Percentiles rank a stretch among this genome's conserved stretches.
phyloP scores from a whole-genome alignment of 2,113 vertebrate genomes.

The Lamprologus lemairii region DNA sequence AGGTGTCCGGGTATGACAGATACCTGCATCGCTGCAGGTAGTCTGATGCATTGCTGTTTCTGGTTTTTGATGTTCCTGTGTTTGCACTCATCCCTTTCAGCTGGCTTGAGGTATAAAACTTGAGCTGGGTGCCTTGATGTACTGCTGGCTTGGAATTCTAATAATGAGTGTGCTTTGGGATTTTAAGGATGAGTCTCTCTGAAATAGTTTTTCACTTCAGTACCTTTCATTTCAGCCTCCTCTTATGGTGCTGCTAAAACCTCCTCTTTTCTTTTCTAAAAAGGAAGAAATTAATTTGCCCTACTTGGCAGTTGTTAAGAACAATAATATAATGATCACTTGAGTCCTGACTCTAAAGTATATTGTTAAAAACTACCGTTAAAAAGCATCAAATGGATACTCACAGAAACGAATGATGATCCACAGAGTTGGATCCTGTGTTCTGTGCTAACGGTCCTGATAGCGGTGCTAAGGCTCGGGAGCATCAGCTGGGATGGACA shows the following conservation, averaged over 20 bases:
- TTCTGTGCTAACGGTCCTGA: background rate
- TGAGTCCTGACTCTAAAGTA: background rate
- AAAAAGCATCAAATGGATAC: background rate
- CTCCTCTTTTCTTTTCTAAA: background rate
- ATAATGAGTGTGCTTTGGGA: background rate
- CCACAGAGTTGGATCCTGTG: background rate
- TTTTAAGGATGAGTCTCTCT: background rate
- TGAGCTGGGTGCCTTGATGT: background rate
- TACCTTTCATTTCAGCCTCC: background rate
- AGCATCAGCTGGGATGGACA: slow-evolving; percentile 1
- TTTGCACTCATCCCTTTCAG: background rate
- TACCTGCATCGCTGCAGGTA: background rate
- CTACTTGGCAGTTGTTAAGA: background rate
- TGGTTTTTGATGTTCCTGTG: background rate
- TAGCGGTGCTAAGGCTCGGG: background rate
- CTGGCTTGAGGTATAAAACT: background rate
- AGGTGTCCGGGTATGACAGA: background rate
- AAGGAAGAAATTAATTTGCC: background rate
- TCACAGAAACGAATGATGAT: slow-evolving; percentile 15
- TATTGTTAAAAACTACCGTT: background rate
- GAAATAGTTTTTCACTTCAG: slow-evolving; percentile 5
- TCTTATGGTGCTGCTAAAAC: background rate
- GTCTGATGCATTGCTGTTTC: background rate
- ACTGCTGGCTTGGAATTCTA: background rate
- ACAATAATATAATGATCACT: background rate